Evolutionary conservation across 1,140 invertebrate species (phyloP).

Genomic region (Drosophila mauritiana): DNA sequence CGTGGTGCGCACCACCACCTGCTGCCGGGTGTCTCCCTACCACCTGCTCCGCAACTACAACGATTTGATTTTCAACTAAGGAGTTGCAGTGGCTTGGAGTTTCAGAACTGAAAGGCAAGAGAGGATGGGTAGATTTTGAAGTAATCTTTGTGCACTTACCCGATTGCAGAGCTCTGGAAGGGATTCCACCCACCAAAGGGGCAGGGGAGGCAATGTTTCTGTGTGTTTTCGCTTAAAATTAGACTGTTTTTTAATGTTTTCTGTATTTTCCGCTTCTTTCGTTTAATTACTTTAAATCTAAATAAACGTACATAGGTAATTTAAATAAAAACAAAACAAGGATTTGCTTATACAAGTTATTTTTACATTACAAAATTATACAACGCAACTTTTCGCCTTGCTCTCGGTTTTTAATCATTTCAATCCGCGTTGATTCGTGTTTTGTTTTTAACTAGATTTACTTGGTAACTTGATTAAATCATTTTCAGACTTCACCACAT

Average conservation of each 20-base stretch:
- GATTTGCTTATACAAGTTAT: constrained; percentile 64
- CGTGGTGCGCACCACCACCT: constrained; percentile 97
- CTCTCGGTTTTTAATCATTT: constrained; percentile 17
- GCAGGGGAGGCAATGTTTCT: constrained; percentile 25
- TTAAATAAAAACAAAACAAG: constrained; percentile 66
- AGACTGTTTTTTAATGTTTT: constrained; percentile 51
- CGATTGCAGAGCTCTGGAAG: too few relatives aligned
- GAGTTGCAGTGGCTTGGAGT: not conserved
- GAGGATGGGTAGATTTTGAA: not conserved
- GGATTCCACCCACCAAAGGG: constrained; percentile 11
- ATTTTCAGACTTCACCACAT: constrained; percentile 83
- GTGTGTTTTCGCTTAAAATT: constrained; percentile 43
- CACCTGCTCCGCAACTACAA: constrained; percentile 96
- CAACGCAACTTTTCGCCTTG: constrained; percentile 36
- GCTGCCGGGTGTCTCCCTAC: constrained; percentile 95
- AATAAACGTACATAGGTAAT: constrained; percentile 73
- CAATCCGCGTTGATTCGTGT: constrained; percentile 34
- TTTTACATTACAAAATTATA: constrained; percentile 75
- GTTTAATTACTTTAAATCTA: constrained; percentile 73
- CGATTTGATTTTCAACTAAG: constrained; percentile 96
- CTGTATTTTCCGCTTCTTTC: constrained; percentile 71
- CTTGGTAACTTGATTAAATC: constrained; percentile 82
- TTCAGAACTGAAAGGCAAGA: not conserved
- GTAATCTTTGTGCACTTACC: not conserved
- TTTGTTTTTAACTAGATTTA: constrained; percentile 60